phyloP scores from a whole-genome alignment of 2,888 invertebrate genomes.

The Hypsopygia costalis region DNA sequence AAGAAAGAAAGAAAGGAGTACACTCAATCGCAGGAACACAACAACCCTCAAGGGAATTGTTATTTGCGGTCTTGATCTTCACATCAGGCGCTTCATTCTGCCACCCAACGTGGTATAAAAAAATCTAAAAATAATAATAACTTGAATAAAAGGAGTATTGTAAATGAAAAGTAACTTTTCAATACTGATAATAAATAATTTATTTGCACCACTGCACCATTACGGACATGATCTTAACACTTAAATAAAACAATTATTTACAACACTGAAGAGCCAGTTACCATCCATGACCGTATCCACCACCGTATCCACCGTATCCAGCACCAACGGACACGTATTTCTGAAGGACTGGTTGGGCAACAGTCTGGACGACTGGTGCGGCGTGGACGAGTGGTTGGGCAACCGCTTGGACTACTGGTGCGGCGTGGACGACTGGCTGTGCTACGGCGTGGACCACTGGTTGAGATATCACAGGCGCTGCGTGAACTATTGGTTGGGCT shows the following conservation, averaged over 20 bases:
- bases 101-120: too few species aligned
- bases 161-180: slow-evolving; percentile 24
- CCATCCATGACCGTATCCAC: slow-evolving; percentile 54
- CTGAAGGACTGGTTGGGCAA: slow-evolving; percentile 42
- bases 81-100: too few species aligned
- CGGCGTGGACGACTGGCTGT: slow-evolving; percentile 38
- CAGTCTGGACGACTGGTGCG: slow-evolving; percentile 45
- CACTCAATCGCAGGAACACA: too few species aligned
- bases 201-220: slow-evolving; percentile 54
- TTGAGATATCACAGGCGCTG: slow-evolving; percentile 27
- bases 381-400: slow-evolving; percentile 41
- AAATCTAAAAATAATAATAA: too few species aligned
- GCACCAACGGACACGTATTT: slow-evolving; percentile 37
- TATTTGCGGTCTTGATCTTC: too few species aligned
- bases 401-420: slow-evolving; percentile 45
- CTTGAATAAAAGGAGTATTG: too few species aligned
- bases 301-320: slow-evolving; percentile 30
- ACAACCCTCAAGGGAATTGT: too few species aligned
- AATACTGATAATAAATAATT: slow-evolving; percentile 46
- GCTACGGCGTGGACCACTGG: slow-evolving; percentile 37
- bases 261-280: slow-evolving; percentile 29
- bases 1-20: too few species aligned
- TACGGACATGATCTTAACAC: slow-evolving; percentile 67
- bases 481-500: slow-evolving; percentile 24
- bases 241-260: slow-evolving; percentile 39